Conservation (phyloP, 2,113 vertebrate genomes). For the Notarius lentiginosus region DNA sequence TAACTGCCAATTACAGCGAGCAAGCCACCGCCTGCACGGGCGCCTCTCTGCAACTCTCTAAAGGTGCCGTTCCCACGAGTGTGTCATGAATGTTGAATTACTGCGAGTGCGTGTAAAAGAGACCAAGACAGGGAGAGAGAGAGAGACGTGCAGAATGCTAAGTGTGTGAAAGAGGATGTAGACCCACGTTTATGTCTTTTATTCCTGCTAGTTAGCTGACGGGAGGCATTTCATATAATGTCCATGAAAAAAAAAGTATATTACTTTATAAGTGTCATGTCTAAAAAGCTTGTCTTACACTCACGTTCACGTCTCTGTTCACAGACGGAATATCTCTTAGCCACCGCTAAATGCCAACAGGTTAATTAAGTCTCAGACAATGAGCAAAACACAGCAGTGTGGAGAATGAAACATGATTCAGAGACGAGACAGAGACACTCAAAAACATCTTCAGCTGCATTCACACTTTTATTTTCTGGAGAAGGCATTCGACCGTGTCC, state of each 20-base stretch:
- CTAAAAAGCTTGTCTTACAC: not conserved
- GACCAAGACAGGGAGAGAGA: not conserved
- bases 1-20: slow-evolving; percentile 57
- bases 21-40: slow-evolving; percentile 50
- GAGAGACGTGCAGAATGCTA: not conserved
- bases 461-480: not conserved
- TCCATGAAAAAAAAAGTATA: not conserved
- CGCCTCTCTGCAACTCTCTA: slow-evolving; percentile 33
- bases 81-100: slow-evolving; percentile 31
- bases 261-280: not conserved
- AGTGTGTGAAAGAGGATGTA: not conserved
- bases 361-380: slow-evolving; percentile 45
- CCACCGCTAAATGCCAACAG: slow-evolving; percentile 40
- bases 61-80: slow-evolving; percentile 35
- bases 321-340: slow-evolving; percentile 3
- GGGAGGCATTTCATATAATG: not conserved
- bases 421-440: not conserved
- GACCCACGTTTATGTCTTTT: not conserved
- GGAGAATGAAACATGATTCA: slow-evolving; percentile 12
- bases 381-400: slow-evolving; percentile 10
- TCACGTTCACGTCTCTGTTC: not conserved
- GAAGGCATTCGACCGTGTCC: too few relatives aligned
- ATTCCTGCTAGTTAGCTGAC: not conserved
- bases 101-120: slow-evolving; percentile 8
- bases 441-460: not conserved